Base-by-base conservation (phyloP, 2,113 vertebrate species). In the Delphinus delphis region DNA sequence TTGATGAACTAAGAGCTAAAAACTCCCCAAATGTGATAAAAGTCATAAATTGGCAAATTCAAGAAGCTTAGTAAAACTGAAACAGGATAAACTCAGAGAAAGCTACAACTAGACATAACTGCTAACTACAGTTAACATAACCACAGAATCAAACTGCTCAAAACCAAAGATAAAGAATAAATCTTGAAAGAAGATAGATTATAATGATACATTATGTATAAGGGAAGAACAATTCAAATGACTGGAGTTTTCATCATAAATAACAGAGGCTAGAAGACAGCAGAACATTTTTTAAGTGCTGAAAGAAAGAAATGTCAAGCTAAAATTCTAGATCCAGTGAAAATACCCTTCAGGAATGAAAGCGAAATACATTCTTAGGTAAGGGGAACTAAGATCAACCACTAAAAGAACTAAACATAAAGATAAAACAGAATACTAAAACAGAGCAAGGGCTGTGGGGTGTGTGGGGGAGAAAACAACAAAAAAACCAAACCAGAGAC, bases 21-120 rank as follows among this genome's bases (percentile, higher is more conserved):
- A 94, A 53, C n/a, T 73, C 76, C 85, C 55, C 26, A 26, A 81
- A 55, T 73, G 65, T 73, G 28, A 53, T 62, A 53, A 33, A 60
- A 86, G 36, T 41, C 11, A n/a, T 71, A 81, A 73, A 63, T 55
- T 33, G 73, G 20, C n/a, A 82, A 88, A 88, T 41, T 89, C 21
- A 82, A 94, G 85, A 88, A 88, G 65, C 41, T 63, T 53, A 94
- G n/a, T 82, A 73, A 88, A 65, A 41, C 13, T 81, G 55, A 81
- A 88, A 50, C 18, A 80, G 55, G 65, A 87, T 70, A 68, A 68
- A 86, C 82, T 79, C 23, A 79, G 41, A 92, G 53, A 62, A 88
- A 71, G 74, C 76, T 62, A 77, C 38, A 88, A 88, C 33, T 31
- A 68, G 13, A 88, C 9, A 18, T 33, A 77, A 47, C 47, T 50